Conservation (phyloP, 2,888 invertebrate genomes). For the Drosophila neotestacea region DNA sequence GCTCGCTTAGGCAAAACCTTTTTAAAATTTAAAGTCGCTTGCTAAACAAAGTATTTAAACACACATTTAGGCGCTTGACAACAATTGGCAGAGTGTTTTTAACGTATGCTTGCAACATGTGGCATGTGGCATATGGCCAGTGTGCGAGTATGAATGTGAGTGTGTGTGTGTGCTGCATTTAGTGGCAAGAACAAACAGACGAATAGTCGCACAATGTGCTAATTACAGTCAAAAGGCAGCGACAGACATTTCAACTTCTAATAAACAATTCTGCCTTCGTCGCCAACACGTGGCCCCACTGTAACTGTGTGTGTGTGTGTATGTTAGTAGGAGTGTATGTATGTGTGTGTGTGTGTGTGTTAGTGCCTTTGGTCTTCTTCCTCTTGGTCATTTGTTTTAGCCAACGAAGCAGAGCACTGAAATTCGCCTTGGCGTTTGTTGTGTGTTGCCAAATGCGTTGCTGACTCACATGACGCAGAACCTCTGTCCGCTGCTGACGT, state of each 20-base stretch:
- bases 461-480: conserved; percentile 82
- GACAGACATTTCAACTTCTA: conserved; percentile 66
- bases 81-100: not conserved
- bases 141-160: conserved; percentile 7
- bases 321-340: conserved; percentile 11
- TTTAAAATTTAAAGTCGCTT: not conserved
- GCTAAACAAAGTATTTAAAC: not conserved
- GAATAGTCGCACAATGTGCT: conserved; percentile 69
- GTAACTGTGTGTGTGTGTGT: conserved; percentile 11
- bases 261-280: conserved; percentile 48
- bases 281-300: conserved; percentile 54
- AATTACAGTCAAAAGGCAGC: conserved; percentile 73
- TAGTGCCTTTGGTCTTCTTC: conserved; percentile 32
- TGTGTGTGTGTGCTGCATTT: conserved; percentile 30
- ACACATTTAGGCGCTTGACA: conserved; percentile 6
- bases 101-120: conserved; percentile 10
- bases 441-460: conserved; percentile 74
- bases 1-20: not conserved
- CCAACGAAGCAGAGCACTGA: conserved; percentile 52
- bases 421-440: conserved; percentile 62
- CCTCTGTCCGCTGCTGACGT: conserved; percentile 29
- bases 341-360: conserved; percentile 34
- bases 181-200: conserved; percentile 42
- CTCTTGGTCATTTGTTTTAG: conserved; percentile 56
- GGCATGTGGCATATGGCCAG: not conserved